phyloP scores from a whole-genome alignment of 2,888 invertebrate species.

The Unio pictorum region DNA sequence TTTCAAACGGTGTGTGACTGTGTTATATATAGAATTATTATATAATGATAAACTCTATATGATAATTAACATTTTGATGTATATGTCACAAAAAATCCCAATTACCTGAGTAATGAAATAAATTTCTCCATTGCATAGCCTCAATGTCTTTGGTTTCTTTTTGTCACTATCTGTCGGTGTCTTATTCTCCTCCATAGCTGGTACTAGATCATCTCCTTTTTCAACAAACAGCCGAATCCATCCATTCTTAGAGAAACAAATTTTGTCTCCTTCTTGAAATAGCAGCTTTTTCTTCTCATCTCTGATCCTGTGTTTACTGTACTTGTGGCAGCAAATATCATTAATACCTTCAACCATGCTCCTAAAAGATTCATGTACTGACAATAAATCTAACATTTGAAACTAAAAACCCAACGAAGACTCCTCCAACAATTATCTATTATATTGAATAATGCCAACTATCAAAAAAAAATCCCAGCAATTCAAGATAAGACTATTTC shows the following conservation, averaged over 20 bases:
- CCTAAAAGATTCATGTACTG: constrained; percentile 27
- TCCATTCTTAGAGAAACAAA: constrained; percentile 62
- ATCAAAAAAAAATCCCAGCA: too few relatives aligned
- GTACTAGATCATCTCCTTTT: background rate
- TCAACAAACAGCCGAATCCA: constrained; percentile 35
- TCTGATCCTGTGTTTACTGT: constrained; percentile 48
- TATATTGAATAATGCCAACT: too few relatives aligned
- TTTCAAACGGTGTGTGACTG: too few relatives aligned
- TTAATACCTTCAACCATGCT: constrained; percentile 58
- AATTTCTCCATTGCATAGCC: constrained; percentile 59
- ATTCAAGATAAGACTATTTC: too few relatives aligned
- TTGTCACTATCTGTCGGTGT: constrained; percentile 7
- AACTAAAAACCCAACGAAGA: too few relatives aligned
- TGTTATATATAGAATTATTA: too few relatives aligned
- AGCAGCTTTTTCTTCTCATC: constrained; percentile 26
- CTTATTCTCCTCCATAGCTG: background rate
- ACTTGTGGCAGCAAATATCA: constrained; percentile 58
- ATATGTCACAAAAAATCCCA: background rate
- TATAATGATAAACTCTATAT: too few relatives aligned
- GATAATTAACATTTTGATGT: background rate
- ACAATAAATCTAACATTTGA: too few relatives aligned
- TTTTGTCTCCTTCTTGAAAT: constrained; percentile 58
- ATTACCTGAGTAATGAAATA: constrained; percentile 54
- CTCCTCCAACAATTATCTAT: too few relatives aligned
- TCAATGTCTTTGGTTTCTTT: constrained; percentile 18